Evolutionary conservation across 2,797 vertebrate species (phyloP).

Genomic region (Chaetophractus vellerosus): DNA sequence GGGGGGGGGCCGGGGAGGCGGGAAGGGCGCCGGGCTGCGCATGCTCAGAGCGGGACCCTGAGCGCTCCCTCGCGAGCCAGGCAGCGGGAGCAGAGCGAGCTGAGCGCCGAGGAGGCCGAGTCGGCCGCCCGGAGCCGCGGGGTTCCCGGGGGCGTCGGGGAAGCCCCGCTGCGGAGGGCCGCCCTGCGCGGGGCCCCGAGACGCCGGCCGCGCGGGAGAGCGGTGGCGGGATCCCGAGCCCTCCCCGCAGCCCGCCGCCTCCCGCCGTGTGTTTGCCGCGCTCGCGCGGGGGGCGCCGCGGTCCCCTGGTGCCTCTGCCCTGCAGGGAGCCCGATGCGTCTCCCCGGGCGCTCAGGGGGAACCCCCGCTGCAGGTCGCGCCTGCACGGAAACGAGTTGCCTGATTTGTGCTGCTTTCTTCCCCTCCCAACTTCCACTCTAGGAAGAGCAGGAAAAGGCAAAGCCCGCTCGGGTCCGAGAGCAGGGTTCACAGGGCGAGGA

Average conservation of each 20-base stretch:
- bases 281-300: background rate
- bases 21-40: constrained; percentile 67
- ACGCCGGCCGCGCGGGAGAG: background rate
- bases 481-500: background rate
- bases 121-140: background rate
- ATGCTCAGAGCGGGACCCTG: constrained; percentile 81
- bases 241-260: background rate
- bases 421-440: constrained; percentile 62
- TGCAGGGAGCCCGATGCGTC: background rate
- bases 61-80: background rate
- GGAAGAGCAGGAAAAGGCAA: background rate
- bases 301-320: background rate
- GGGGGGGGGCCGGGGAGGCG: background rate
- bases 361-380: background rate
- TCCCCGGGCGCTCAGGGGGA: background rate
- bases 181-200: background rate
- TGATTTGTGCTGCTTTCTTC: background rate
- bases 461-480: background rate
- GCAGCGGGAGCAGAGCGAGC: background rate
- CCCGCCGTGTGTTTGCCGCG: background rate
- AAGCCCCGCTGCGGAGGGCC: constrained; percentile 36
- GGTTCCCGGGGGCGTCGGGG: constrained; percentile 26
- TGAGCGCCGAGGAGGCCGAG: background rate
- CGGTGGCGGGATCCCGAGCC: background rate
- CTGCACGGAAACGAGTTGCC: constrained; percentile 39